Conservation (phyloP, 1,140 invertebrate genomes). For the Muscidifurax raptorellus region DNA sequence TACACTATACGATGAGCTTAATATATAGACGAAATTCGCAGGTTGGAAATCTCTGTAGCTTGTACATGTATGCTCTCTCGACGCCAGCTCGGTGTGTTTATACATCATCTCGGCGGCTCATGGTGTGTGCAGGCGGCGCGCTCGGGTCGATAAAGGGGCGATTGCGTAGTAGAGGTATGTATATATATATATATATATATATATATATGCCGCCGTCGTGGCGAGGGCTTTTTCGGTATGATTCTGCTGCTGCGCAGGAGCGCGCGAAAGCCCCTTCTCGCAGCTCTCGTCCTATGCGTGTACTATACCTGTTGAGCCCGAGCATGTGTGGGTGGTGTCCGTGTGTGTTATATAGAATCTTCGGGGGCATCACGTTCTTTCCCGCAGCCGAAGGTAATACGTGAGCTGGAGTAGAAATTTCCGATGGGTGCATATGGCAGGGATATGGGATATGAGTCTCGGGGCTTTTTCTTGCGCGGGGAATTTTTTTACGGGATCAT, state of each 20-base stretch:
- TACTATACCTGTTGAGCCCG: conserved; percentile 6
- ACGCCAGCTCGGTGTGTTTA: neutral
- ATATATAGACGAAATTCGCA: too few relatives aligned
- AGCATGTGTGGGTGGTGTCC: neutral
- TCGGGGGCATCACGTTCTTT: neutral
- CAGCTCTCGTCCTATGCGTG: neutral
- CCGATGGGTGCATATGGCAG: too few relatives aligned
- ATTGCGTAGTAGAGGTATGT: conserved; percentile 63
- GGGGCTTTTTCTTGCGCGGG: too few relatives aligned
- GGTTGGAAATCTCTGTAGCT: neutral
- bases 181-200: too few relatives aligned
- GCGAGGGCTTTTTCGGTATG: neutral
- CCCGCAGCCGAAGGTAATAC: too few relatives aligned
- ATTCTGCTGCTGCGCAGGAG: neutral
- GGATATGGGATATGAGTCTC: too few relatives aligned
- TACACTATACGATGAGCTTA: too few relatives aligned
- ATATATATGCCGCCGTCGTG: neutral
- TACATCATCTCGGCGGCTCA: neutral
- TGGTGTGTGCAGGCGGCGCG: neutral
- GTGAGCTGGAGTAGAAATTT: too few relatives aligned
- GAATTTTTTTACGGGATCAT: too few relatives aligned
- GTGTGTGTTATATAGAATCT: neutral
- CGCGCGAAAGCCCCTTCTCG: neutral
- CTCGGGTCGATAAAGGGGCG: conserved; percentile 67
- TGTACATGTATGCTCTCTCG: neutral